These are phyloP conservation scores for Rhodinocichla rosea DNA, from an alignment of 2,113 vertebrate genomes.

Conservation along the genomic window DNA sequence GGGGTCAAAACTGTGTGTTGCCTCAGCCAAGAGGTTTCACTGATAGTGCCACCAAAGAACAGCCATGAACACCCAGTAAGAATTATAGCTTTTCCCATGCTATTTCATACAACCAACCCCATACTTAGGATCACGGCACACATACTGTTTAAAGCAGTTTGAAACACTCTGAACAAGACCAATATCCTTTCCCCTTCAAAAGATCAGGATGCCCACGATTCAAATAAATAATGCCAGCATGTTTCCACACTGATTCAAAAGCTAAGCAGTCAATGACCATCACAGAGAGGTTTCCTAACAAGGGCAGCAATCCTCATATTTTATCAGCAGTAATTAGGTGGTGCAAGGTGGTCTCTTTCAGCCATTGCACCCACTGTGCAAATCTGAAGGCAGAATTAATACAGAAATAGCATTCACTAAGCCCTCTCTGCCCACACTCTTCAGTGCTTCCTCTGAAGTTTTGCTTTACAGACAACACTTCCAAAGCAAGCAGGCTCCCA, in stretches of 20 bases:
- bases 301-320: not conserved
- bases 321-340: not conserved
- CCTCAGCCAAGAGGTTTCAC: not conserved
- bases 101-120: not conserved
- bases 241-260: not conserved
- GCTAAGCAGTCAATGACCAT: not conserved
- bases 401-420: not conserved
- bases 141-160: not conserved
- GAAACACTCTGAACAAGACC: not conserved
- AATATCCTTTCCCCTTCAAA: not conserved
- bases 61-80: not conserved
- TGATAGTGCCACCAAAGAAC: not conserved
- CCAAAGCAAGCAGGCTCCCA: not conserved
- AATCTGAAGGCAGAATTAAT: not conserved
- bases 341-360: not conserved
- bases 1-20: not conserved
- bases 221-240: not conserved
- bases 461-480: not conserved
- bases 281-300: not conserved
- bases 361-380: not conserved
- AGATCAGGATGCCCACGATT: not conserved
- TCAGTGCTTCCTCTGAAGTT: not conserved
- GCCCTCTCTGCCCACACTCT: not conserved
- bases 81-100: not conserved
- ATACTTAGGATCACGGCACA: not conserved